A percentile compares a stretch with the other conserved stretches of the same genome.
Evolutionary conservation across 2,797 vertebrate species (phyloP).

Genomic region (Lutjanus campechanus): DNA sequence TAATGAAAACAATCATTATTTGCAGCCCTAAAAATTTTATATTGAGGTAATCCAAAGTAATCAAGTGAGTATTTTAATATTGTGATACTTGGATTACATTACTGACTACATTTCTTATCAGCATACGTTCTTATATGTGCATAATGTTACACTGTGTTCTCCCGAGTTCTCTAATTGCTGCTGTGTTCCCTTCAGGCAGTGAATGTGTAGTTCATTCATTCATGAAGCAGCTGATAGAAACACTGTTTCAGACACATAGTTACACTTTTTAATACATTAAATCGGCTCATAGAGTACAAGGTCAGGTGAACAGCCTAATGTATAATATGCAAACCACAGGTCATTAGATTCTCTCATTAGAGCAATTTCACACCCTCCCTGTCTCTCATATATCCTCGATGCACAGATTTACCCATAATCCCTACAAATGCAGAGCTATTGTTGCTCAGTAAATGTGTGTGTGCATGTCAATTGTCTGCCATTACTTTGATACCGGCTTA

Average conservation of each 20-base stretch:
- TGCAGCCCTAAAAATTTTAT: no score
- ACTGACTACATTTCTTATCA: no score
- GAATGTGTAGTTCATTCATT: not conserved
- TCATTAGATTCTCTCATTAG: constrained; percentile 2
- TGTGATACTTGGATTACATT: no score
- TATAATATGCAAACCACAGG: not conserved
- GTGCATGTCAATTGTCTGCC: constrained; percentile 2
- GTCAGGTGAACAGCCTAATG: constrained; percentile 5
- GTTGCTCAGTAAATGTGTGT: constrained; percentile 1
- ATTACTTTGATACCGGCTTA: not conserved
- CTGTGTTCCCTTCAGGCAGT: not conserved
- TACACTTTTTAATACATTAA: not conserved
- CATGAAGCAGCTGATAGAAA: not conserved
- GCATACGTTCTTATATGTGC: no score
- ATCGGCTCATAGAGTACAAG: not conserved
- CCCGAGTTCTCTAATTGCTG: not conserved
- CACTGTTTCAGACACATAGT: not conserved
- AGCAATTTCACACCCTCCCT: not conserved
- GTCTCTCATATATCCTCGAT: not conserved
- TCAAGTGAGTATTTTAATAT: no score
- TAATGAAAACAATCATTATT: no score
- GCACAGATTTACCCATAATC: constrained; percentile 5
- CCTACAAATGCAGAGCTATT: not conserved
- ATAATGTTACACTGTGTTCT: no score
- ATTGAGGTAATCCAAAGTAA: no score